Percentiles rank a stretch among this genome's conserved stretches.
These are phyloP conservation scores for Coracias cyanogaster DNA, from an alignment of 2,797 vertebrate genomes.

Conservation along the genomic window DNA sequence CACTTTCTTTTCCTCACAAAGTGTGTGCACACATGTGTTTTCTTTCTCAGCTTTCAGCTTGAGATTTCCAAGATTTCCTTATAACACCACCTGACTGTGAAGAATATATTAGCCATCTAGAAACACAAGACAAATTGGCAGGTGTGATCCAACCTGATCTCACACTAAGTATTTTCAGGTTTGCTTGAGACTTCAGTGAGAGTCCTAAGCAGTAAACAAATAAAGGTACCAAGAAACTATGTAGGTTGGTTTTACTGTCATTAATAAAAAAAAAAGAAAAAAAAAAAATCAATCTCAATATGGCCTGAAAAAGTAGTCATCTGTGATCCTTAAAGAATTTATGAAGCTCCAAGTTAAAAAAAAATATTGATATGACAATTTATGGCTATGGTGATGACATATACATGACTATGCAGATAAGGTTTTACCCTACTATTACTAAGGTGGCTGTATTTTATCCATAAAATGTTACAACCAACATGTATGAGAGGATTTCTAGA, in stretches of 20 bases:
- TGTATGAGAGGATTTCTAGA: fast-evolving
- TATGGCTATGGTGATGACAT: neutral
- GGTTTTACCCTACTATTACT: neutral
- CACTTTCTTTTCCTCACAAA: neutral
- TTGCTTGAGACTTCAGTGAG: neutral
- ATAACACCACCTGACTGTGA: neutral
- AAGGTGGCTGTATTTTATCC: neutral
- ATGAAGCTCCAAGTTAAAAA: neutral
- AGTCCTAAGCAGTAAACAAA: neutral
- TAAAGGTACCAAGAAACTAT: neutral
- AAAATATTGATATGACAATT: neutral
- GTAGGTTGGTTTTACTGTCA: neutral
- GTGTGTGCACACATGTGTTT: fast-evolving
- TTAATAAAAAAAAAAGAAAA: neutral
- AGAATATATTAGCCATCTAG: neutral
- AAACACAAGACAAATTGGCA: neutral
- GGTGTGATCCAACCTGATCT: neutral
- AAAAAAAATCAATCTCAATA: neutral
- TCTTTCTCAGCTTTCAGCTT: neutral
- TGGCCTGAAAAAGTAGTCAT: neutral
- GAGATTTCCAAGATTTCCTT: neutral
- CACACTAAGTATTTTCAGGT: neutral
- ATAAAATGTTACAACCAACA: neutral
- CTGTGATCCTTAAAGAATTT: neutral
- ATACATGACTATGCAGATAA: neutral